Evolutionary conservation across 1,140 invertebrate species (phyloP).

Genomic region (Drosophila elegans): DNA sequence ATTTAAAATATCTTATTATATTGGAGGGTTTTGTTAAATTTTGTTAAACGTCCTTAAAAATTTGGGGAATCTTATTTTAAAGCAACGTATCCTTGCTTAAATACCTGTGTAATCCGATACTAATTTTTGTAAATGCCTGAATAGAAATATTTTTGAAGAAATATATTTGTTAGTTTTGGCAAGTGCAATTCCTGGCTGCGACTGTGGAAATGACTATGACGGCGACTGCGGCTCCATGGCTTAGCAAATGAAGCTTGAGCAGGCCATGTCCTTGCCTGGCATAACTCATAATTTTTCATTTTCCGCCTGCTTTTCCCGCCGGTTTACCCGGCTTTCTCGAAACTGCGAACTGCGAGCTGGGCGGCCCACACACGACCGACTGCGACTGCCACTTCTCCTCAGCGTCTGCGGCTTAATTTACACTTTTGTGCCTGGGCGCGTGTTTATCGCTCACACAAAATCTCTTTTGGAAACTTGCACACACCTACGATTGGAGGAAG

Average conservation of each 20-base stretch:
- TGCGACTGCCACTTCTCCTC: slow-evolving; percentile 39
- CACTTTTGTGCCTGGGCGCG: slow-evolving; percentile 80
- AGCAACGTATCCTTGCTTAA: too few relatives aligned
- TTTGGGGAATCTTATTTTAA: too few relatives aligned
- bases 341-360: slow-evolving; percentile 10
- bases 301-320: slow-evolving; percentile 33
- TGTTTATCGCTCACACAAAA: slow-evolving; percentile 81
- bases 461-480: slow-evolving; percentile 68
- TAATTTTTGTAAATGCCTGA: too few relatives aligned
- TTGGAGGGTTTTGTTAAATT: too few relatives aligned
- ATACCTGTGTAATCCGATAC: too few relatives aligned
- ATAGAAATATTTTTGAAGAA: too few relatives aligned
- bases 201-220: slow-evolving; percentile 22
- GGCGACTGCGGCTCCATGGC: slow-evolving; percentile 42
- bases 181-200: slow-evolving; percentile 14
- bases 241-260: slow-evolving; percentile 78
- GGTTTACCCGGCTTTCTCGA: background rate
- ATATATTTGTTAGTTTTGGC: too few relatives aligned
- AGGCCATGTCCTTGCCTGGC: slow-evolving; percentile 70
- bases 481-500: slow-evolving; percentile 28
- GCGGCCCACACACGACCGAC: slow-evolving; percentile 69
- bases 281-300: slow-evolving; percentile 79
- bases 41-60: too few relatives aligned
- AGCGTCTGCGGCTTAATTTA: slow-evolving; percentile 77
- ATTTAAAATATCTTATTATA: too few relatives aligned